A percentile compares a stretch with the other conserved stretches of the same genome.
These are phyloP conservation scores for Orchestes rusci DNA, from an alignment of 2,888 invertebrate species.

Conservation along the genomic window DNA sequence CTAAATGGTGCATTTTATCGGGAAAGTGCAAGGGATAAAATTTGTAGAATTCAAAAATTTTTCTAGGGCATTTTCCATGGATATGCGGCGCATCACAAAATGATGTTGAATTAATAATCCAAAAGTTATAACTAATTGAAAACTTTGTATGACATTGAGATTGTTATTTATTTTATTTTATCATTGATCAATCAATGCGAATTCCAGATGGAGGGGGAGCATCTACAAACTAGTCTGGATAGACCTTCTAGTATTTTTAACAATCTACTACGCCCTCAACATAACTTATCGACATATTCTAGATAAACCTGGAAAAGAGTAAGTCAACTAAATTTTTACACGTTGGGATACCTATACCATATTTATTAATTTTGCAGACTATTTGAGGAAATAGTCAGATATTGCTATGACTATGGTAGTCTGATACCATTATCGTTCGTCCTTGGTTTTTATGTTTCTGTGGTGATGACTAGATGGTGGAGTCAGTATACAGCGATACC, in stretches of 20 bases:
- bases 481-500: conserved; percentile 75
- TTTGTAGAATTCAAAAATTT: no score
- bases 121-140: no score
- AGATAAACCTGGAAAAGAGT: conserved; percentile 52
- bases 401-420: conserved; percentile 80
- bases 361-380: conserved; percentile 47
- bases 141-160: no score
- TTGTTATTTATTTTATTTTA: no score
- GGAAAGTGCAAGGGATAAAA: no score
- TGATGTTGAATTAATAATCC: no score
- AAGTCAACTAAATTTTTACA: conserved; percentile 10
- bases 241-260: conserved; percentile 73
- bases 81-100: no score
- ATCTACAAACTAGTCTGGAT: conserved; percentile 93
- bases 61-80: no score
- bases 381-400: conserved; percentile 75
- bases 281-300: conserved; percentile 68
- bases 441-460: conserved; percentile 87
- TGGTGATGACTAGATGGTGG: conserved; percentile 93
- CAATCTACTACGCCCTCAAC: conserved; percentile 72
- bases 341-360: neutral
- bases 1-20: no score
- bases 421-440: conserved; percentile 90
- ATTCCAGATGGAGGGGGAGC: conserved; percentile 84
- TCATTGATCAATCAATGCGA: no score